Percentiles rank a stretch among this genome's conserved stretches.
phyloP scores from a whole-genome alignment of 2,888 invertebrate genomes.

The Sinhomidia bicolor region DNA sequence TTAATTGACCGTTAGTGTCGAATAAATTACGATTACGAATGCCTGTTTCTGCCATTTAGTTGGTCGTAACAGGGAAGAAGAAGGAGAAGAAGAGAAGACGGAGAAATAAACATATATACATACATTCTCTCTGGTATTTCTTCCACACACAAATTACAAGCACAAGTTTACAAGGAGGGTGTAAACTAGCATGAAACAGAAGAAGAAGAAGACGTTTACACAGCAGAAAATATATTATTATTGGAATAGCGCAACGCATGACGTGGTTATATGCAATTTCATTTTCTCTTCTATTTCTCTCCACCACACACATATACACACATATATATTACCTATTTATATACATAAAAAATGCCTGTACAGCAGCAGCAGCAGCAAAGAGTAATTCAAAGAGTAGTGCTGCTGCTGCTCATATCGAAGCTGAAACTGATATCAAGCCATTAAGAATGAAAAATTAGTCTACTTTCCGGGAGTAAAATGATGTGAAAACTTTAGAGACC shows the following conservation, averaged over 20 bases:
- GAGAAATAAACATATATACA: too few relatives aligned
- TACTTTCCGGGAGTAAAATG: conserved; percentile 71
- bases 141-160: too few relatives aligned
- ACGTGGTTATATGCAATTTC: conserved; percentile 43
- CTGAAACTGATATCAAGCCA: conserved; percentile 70
- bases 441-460: conserved; percentile 73
- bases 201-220: conserved; percentile 38
- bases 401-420: conserved; percentile 51
- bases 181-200: conserved; percentile 28
- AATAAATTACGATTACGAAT: conserved; percentile 80
- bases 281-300: conserved; percentile 27
- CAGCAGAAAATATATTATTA: conserved; percentile 35
- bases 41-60: conserved; percentile 68
- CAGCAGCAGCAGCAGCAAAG: too few relatives aligned
- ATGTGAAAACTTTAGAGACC: conserved; percentile 69
- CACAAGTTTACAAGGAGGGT: conserved; percentile 14
- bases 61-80: conserved; percentile 19
- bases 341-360: background rate
- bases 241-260: conserved; percentile 32
- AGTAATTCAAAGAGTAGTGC: background rate
- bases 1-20: conserved; percentile 79
- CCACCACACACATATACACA: background rate
- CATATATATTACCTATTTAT: too few relatives aligned
- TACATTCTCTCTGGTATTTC: background rate
- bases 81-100: background rate